Evolutionary conservation across 2,888 invertebrate genomes (phyloP).

Genomic region (Andricus curvator): DNA sequence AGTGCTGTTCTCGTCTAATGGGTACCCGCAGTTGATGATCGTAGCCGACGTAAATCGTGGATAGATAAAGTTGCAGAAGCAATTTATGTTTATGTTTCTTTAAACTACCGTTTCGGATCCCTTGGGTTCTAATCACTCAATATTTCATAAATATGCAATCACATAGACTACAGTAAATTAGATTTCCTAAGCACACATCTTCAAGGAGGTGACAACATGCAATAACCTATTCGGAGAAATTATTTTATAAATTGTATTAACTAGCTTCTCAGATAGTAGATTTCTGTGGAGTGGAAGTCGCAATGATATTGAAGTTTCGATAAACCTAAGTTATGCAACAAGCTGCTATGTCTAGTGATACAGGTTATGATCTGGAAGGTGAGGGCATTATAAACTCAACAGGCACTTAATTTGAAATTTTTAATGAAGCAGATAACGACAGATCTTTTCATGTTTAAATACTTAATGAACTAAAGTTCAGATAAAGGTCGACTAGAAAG

Average conservation of each 20-base stretch:
- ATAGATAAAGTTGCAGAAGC: constrained; percentile 24
- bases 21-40: constrained; percentile 31
- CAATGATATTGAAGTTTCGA: neutral
- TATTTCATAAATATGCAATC: neutral
- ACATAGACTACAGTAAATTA: neutral
- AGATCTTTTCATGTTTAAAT: constrained; percentile 20
- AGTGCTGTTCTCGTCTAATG: constrained; percentile 53
- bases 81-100: constrained; percentile 20
- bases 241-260: neutral
- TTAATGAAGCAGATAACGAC: constrained; percentile 31
- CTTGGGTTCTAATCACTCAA: constrained; percentile 5
- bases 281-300: neutral
- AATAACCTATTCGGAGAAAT: neutral
- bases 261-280: neutral
- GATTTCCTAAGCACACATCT: neutral
- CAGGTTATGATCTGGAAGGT: constrained; percentile 27
- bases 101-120: neutral
- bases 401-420: constrained; percentile 30
- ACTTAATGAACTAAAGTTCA: constrained; percentile 36
- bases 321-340: neutral
- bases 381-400: constrained; percentile 13
- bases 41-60: constrained; percentile 20
- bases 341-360: neutral
- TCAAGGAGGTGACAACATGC: neutral
- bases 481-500: constrained; percentile 37